Percentiles rank a stretch among this genome's conserved stretches.
Conservation (phyloP, 2,797 vertebrate species). For the Babyrousa celebensis region DNA sequence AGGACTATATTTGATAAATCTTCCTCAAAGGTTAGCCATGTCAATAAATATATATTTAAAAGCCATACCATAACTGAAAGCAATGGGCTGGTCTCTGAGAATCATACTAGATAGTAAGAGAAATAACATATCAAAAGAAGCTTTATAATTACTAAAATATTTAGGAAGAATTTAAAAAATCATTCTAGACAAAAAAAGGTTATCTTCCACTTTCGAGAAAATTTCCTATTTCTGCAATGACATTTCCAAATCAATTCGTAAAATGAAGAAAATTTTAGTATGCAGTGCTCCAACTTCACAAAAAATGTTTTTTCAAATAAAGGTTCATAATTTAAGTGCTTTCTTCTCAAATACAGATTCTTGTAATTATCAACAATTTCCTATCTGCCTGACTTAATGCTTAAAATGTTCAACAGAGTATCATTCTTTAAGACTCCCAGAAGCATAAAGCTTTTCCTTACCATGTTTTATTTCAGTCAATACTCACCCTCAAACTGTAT, state of each 20-base stretch:
- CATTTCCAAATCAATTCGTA: slow-evolving; percentile 30
- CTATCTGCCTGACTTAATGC: neutral
- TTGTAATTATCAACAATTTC: neutral
- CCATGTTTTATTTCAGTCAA: slow-evolving; percentile 57
- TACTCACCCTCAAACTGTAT: slow-evolving; percentile 97
- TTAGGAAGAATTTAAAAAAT: neutral
- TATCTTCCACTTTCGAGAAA: slow-evolving; percentile 52
- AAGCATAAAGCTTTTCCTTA: neutral
- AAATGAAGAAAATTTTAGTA: slow-evolving; percentile 25
- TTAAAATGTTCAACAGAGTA: neutral
- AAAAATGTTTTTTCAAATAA: neutral
- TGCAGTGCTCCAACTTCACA: slow-evolving; percentile 30
- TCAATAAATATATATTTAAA: slow-evolving; percentile 8
- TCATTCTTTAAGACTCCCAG: slow-evolving; percentile 25
- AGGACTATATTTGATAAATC: neutral
- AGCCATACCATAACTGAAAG: slow-evolving; percentile 58
- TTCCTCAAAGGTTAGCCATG: slow-evolving; percentile 2
- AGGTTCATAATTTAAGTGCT: slow-evolving; percentile 4
- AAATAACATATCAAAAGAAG: slow-evolving; percentile 38
- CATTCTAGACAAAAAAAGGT: slow-evolving; percentile 19
- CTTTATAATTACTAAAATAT: slow-evolving; percentile 52
- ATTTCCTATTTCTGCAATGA: neutral
- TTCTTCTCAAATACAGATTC: slow-evolving; percentile 37
- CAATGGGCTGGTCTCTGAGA: slow-evolving; percentile 43
- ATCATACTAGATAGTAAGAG: neutral